A percentile compares a stretch with the other conserved stretches of the same genome.
These are phyloP conservation scores for Pterocles orientalis DNA, from an alignment of 2,113 vertebrate genomes.

Conservation along the genomic window DNA sequence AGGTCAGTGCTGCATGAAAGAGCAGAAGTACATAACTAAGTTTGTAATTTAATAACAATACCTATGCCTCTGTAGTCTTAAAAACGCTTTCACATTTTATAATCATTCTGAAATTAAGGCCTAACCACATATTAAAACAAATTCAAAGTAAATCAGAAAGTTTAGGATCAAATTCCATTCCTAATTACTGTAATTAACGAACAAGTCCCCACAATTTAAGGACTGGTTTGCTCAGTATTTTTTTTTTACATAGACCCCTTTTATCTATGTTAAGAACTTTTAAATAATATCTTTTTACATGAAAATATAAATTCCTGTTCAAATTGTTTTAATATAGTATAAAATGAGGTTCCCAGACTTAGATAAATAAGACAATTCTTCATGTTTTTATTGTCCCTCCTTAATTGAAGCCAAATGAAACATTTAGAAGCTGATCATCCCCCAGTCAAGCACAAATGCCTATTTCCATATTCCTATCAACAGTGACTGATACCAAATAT, in stretches of 20 bases:
- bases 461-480: background rate
- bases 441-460: background rate
- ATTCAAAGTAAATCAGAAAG: slow-evolving; percentile 57
- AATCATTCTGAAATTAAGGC: slow-evolving; percentile 43
- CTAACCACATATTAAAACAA: slow-evolving; percentile 45
- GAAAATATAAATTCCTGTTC: background rate
- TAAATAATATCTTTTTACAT: background rate
- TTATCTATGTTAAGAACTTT: slow-evolving; percentile 41
- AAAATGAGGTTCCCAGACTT: background rate
- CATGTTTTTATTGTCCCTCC: background rate
- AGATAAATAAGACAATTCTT: background rate
- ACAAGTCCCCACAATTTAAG: slow-evolving; percentile 63
- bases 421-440: background rate
- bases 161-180: slow-evolving; percentile 67
- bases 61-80: background rate
- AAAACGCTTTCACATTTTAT: slow-evolving; percentile 16
- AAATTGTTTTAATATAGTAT: background rate
- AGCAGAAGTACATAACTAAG: background rate
- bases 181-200: slow-evolving; percentile 64
- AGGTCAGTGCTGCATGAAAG: background rate
- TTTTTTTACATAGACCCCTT: slow-evolving; percentile 12
- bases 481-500: background rate
- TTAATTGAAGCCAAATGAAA: background rate
- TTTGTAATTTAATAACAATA: background rate
- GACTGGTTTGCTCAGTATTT: slow-evolving; percentile 45